Evolutionary conservation across 2,113 vertebrate species (phyloP).

Genomic region (Phodopus roborovskii): DNA sequence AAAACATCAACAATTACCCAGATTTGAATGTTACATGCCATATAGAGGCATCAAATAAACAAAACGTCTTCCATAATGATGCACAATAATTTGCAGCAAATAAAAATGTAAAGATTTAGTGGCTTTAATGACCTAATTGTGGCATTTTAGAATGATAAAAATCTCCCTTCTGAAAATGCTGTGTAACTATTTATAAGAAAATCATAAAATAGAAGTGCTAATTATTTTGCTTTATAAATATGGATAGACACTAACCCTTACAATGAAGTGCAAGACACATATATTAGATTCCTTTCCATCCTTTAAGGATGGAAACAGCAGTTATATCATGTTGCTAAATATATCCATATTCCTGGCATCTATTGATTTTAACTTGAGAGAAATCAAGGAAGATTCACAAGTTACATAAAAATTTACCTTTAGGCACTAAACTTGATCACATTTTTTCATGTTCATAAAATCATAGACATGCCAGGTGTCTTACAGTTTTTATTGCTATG

Average conservation of each 20-base stretch:
- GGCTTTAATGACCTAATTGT: neutral
- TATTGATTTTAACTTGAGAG: neutral
- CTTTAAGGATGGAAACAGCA: neutral
- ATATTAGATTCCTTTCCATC: neutral
- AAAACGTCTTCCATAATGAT: neutral
- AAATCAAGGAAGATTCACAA: neutral
- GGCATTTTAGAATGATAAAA: neutral
- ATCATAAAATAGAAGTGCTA: conserved; percentile 5
- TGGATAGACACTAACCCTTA: neutral
- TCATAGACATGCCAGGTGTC: neutral
- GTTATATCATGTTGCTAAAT: neutral
- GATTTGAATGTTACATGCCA: neutral
- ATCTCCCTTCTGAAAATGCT: conserved; percentile 5
- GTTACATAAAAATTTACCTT: neutral
- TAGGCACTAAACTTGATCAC: neutral
- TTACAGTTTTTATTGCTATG: neutral
- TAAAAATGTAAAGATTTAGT: neutral
- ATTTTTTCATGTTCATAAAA: neutral
- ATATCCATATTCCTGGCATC: neutral
- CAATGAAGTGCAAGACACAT: neutral
- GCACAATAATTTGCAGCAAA: neutral
- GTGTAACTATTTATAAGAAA: neutral
- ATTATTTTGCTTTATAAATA: neutral
- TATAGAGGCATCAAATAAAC: neutral
- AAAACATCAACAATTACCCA: neutral